Evolutionary conservation across 2,888 invertebrate genomes (phyloP).

Genomic region (Thera obeliscata): DNA sequence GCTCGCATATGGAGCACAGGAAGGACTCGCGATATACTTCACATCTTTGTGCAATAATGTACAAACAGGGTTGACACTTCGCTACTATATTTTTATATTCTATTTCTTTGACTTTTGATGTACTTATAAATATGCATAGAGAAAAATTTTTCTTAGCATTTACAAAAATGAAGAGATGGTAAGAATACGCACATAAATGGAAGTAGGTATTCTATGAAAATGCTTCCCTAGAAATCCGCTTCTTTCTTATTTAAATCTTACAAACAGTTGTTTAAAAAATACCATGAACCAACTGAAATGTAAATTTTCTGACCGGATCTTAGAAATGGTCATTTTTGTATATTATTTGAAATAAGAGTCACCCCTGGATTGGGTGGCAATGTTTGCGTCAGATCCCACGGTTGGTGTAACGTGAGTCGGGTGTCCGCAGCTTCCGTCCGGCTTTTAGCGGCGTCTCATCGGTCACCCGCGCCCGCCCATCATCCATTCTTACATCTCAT

Average conservation of each 20-base stretch:
- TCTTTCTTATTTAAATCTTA: no score
- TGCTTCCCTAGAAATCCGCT: no score
- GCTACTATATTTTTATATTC: neutral
- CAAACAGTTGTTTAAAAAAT: no score
- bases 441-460: slow-evolving; percentile 81
- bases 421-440: slow-evolving; percentile 83
- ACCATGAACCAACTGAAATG: no score
- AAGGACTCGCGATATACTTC: slow-evolving; percentile 71
- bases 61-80: slow-evolving; percentile 63
- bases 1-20: slow-evolving; percentile 74
- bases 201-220: no score
- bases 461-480: slow-evolving; percentile 63
- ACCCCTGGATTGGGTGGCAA: slow-evolving; percentile 60
- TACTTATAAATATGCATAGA: neutral
- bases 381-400: slow-evolving; percentile 79
- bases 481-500: slow-evolving; percentile 58
- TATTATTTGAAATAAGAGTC: slow-evolving; percentile 27
- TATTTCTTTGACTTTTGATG: neutral
- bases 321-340: no score
- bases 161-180: neutral
- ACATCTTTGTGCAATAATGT: slow-evolving; percentile 75
- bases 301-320: no score
- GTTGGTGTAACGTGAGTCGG: slow-evolving; percentile 77
- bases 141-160: neutral
- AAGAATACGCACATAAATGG: no score